phyloP scores from a whole-genome alignment of 1,140 invertebrate genomes.

The Drosophila serrata region DNA sequence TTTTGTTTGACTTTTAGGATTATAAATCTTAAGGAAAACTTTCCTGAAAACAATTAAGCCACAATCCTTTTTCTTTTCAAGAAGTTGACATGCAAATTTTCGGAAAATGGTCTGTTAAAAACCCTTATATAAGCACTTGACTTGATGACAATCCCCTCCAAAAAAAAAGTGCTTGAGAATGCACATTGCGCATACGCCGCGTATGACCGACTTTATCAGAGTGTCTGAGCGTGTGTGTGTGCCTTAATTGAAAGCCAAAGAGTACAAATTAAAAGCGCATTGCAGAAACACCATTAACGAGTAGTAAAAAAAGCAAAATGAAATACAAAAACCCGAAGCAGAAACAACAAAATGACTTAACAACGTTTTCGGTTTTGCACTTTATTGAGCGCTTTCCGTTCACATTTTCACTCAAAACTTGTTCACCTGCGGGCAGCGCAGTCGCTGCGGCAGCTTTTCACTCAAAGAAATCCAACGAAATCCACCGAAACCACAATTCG shows the following conservation, averaged over 20 bases:
- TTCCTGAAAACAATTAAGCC: neutral
- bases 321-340: neutral
- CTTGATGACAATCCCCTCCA: neutral
- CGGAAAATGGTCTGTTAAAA: too few species aligned
- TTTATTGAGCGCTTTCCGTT: conserved; percentile 74
- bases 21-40: too few species aligned
- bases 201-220: conserved; percentile 30
- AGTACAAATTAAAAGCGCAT: conserved; percentile 73
- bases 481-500: conserved; percentile 36
- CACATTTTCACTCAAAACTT: conserved; percentile 71
- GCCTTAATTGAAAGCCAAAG: conserved; percentile 72
- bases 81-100: neutral
- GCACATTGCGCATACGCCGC: conserved; percentile 49
- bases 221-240: conserved; percentile 16
- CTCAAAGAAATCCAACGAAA: conserved; percentile 10
- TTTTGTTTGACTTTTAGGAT: too few species aligned
- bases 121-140: conserved; percentile 21
- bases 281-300: conserved; percentile 61
- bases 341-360: conserved; percentile 48
- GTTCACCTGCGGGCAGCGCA: conserved; percentile 22
- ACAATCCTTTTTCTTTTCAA: neutral
- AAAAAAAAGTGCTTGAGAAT: conserved; percentile 40
- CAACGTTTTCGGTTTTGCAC: conserved; percentile 59
- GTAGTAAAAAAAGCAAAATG: conserved; percentile 2
- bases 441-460: neutral